Base-by-base conservation (phyloP, 2,113 vertebrate species). In the Ailuropoda melanoleuca region DNA sequence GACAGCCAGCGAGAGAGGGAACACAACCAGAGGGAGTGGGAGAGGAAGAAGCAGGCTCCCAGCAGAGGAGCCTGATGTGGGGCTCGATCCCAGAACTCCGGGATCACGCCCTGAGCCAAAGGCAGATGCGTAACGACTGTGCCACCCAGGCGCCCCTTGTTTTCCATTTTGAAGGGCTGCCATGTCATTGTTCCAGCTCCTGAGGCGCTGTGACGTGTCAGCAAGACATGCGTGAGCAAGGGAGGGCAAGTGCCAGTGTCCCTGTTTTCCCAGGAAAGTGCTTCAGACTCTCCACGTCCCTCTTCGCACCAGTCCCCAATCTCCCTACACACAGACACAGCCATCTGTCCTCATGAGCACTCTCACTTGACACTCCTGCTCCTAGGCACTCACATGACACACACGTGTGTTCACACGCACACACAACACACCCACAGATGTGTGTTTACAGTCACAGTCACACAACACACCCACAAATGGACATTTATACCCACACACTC, bases 171-270 rank as follows among this genome's bases (percentile, higher is more conserved):
- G 29, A 34, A 53, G 37, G 17, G 53, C 68, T 50, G 18, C 37
- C 15, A 17, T 15, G 4, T 39, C 48, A 7, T 26, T 60, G 88
- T 31, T 8, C 43, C 26, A 94, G 78, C 37, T 78, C 34, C 24
- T 4, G 6, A n/a, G 37, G 8, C 66, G 8, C n/a, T 48, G 80
- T 24, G 48, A 55, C 31, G 17, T 13, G 64, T 80, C 81, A 68
- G n/a, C 23, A 24, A 58, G 72, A 62, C 11, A 0, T 0, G 0
- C 1, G 2, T 3, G 0, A 5, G 60, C 9, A 13, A 0, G 7
- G 6, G 8, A 1, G n/a, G 13, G 12, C 29, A 84, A 53, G 78
- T 10, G 5, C 1, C 10, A 9, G 60, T 3, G 66, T 24, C 50
- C 15, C 1, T 2, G 8, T 29, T 46, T 72, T 43, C 43, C 6